These are phyloP conservation scores for Chloroceryle amazona DNA, from an alignment of 2,797 vertebrate genomes.

Conservation along the genomic window DNA sequence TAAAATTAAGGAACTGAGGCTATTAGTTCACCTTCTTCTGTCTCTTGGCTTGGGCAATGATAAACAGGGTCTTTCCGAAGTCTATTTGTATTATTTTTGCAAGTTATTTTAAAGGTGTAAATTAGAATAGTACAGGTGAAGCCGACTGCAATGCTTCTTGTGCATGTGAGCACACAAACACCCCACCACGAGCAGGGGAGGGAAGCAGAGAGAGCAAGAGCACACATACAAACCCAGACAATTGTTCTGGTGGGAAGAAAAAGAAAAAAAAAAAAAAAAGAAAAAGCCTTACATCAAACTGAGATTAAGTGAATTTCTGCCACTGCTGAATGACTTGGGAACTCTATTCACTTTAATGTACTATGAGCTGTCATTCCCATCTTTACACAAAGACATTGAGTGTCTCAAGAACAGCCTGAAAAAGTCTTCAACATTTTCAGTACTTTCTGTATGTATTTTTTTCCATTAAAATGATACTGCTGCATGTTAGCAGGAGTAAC, in stretches of 20 bases:
- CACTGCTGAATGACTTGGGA: slow-evolving; percentile 48
- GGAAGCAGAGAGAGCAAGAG: background rate
- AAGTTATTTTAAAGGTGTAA: background rate
- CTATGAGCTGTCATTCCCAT: slow-evolving; percentile 57
- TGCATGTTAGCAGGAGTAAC: background rate
- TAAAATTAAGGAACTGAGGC: background rate
- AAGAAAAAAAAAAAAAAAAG: background rate
- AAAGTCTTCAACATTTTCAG: slow-evolving; percentile 29
- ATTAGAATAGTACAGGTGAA: background rate
- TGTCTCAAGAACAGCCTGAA: slow-evolving; percentile 45
- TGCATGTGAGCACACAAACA: background rate
- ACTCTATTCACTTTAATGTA: slow-evolving; percentile 64
- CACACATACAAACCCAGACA: background rate
- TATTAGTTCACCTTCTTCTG: background rate
- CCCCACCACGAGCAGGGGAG: background rate
- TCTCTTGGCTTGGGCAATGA: background rate
- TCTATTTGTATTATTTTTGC: background rate
- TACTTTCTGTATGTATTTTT: background rate
- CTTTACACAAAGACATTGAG: slow-evolving; percentile 46
- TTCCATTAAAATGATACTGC: background rate
- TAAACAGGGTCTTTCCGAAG: background rate
- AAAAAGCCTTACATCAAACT: background rate
- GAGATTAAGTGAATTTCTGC: slow-evolving; percentile 52
- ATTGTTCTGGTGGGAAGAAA: background rate
- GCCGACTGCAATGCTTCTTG: background rate